These are phyloP conservation scores for Tenthredo scrophulariae DNA, from an alignment of 2,888 invertebrate species.

Conservation along the genomic window DNA sequence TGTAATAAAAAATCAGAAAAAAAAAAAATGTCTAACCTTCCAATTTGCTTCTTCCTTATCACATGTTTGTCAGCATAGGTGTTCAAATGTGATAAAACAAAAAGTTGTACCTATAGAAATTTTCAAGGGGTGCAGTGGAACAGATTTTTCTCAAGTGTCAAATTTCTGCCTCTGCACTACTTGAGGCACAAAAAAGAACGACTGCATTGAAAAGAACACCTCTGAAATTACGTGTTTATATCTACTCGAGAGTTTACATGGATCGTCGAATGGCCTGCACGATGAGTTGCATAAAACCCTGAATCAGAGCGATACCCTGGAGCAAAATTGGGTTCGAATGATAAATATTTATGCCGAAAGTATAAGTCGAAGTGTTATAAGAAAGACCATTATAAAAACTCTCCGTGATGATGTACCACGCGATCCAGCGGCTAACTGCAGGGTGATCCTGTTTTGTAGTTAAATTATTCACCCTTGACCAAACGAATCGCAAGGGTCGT, in stretches of 20 bases:
- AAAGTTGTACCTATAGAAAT: background rate
- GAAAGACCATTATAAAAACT: slow-evolving; percentile 5
- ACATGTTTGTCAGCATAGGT: background rate
- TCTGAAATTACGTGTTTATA: slow-evolving; percentile 1
- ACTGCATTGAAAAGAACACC: background rate
- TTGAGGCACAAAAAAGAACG: background rate
- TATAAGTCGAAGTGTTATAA: background rate
- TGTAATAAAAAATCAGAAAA: background rate
- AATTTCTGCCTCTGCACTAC: background rate
- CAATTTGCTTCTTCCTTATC: background rate
- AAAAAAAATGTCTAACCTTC: background rate
- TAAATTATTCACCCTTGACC: slow-evolving; percentile 45
- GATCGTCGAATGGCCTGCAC: background rate
- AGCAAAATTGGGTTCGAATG: background rate
- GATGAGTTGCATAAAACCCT: slow-evolving; percentile 5
- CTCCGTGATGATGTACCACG: background rate
- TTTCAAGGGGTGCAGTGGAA: background rate
- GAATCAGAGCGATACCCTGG: background rate
- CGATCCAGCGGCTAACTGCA: background rate
- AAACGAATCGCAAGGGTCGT: slow-evolving; percentile 59
- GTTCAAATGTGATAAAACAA: background rate
- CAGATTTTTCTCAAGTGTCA: background rate
- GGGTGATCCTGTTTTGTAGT: slow-evolving; percentile 8
- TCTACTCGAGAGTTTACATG: background rate
- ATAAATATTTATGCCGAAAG: slow-evolving; percentile 28